Evolutionary conservation across 2,888 invertebrate genomes (phyloP), one percentile per base, ranked within the genome.

Genomic region (Parnassius apollo): DNA sequence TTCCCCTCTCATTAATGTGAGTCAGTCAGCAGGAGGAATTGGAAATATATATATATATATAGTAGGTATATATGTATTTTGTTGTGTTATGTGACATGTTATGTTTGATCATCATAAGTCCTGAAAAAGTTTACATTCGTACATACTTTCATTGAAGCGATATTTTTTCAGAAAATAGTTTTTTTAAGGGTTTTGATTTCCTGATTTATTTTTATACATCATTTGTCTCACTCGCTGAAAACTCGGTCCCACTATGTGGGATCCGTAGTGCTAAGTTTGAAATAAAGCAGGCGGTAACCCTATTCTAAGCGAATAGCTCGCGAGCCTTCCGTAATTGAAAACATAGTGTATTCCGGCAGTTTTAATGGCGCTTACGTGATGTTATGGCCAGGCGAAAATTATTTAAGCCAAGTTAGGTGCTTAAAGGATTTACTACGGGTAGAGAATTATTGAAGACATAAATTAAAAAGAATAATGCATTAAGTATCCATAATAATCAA

Each of bases 241-340:
- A 46, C 46, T 48, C 7, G 9, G 7, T 13, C 7, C 12, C 8
- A 13, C 48, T 9, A 13, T 13, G 8, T 9, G 13, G 4, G n/a
- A 48, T 3, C 13, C 48, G 8, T 48, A 18, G 12, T 13, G 2
- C 11, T 46, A 46, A 25, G 57, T 9, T 22, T 25, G 8, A 48
- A 35, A 22, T n/a, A 13, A 18, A 18, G 13, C 22, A n/a, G 46
- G 46, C 42, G 71, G 11, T 78, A 86, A 48, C 88, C 88, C 88
- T 88, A 75, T n/a, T 4, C 50, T 65, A 65, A 69, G 74, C 81
- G 77, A 88, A 91, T 91, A 88, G 88, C 85, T 86, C 83, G 88
- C 89, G 85, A 80, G 83, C 88, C 83, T 86, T 72, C 78, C 81
- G 85, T 91, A 91, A 91, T 91, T 91, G 91, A 90, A 91, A 91